Percentiles rank a stretch among this genome's conserved stretches.
Conservation (phyloP, 2,113 vertebrate species). For the Gymnobelideus leadbeateri region DNA sequence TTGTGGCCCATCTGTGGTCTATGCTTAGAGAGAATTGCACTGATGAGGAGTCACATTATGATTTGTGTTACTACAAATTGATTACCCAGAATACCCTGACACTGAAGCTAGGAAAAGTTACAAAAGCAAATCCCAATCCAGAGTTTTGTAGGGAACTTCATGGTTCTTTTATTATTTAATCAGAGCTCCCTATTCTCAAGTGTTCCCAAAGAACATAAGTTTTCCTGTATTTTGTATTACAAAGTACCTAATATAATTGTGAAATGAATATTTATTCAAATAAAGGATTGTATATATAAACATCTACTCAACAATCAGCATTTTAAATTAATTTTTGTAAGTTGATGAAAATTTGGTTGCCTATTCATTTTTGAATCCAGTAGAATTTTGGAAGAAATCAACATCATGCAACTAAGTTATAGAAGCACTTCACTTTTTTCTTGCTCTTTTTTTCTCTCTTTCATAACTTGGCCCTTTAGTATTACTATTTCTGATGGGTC, state of each 20-base stretch:
- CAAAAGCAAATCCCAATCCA: background rate
- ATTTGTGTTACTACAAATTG: no score
- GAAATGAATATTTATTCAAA: background rate
- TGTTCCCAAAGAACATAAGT: background rate
- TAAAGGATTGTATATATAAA: background rate
- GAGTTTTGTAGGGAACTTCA: background rate
- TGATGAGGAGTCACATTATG: background rate
- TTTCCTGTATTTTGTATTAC: no score
- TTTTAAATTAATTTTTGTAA: background rate
- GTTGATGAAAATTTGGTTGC: background rate
- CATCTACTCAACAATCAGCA: background rate
- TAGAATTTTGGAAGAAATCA: background rate
- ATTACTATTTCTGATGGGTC: background rate
- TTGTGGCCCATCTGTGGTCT: background rate
- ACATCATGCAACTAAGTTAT: background rate
- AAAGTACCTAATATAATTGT: background rate
- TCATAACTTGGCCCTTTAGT: background rate
- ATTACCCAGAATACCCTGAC: no score
- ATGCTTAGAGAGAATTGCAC: background rate
- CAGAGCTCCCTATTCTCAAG: background rate
- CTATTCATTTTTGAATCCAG: background rate
- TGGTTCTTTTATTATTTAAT: background rate
- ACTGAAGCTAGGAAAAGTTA: background rate
- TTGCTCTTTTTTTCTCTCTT: background rate
- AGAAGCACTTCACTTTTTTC: background rate